Evolutionary conservation across 1,140 invertebrate species (phyloP), one percentile per base, ranked within the genome.

Genomic region (Galleria mellonella): DNA sequence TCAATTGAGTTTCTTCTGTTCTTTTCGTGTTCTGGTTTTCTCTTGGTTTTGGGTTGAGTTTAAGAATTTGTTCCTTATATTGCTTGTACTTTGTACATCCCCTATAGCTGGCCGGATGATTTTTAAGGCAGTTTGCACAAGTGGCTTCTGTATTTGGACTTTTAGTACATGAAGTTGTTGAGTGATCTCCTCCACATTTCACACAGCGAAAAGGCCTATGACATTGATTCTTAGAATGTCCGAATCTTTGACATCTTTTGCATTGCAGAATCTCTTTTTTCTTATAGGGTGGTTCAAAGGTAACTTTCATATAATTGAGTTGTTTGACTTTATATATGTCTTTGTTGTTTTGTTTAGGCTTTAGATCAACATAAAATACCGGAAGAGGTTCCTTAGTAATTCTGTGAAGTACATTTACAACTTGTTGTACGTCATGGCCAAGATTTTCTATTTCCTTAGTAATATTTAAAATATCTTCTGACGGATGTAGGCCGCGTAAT

Each of bases 261-360:
- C 60, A 67, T 27, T 64, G 53, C 0, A 62, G 11, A 0, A 66
- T 31, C 28, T 55, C 49, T 27, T 59, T 49, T 41, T 69, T 59
- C 23, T 55, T 51, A 4, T 62, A 65, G 7, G 66, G 55, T n/a
- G n/a, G n/a, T n/a, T n/a, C n/a, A n/a, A n/a, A n/a, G n/a, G n/a
- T n/a, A n/a, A n/a, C n/a, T n/a, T 4, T 43, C 40, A 69, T 78
- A 60, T 43, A 70, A 28, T 33, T 41, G 36, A 4, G 77, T 44
- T 60, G 54, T 56, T 9, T 51, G 47, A n/a, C n/a, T n/a, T 78
- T 30, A 9, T 50, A 43, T 23, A 67, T 1, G 8, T 35, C 7
- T 23, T 53, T 51, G 0, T 62, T 27, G 2, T 60, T 48, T 23
- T 23, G n/a, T n/a, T n/a, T n/a, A n/a, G n/a, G n/a, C n/a, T n/a